Base-by-base conservation (phyloP, 2,797 vertebrate genomes). In the Aulostomus chinensis region DNA sequence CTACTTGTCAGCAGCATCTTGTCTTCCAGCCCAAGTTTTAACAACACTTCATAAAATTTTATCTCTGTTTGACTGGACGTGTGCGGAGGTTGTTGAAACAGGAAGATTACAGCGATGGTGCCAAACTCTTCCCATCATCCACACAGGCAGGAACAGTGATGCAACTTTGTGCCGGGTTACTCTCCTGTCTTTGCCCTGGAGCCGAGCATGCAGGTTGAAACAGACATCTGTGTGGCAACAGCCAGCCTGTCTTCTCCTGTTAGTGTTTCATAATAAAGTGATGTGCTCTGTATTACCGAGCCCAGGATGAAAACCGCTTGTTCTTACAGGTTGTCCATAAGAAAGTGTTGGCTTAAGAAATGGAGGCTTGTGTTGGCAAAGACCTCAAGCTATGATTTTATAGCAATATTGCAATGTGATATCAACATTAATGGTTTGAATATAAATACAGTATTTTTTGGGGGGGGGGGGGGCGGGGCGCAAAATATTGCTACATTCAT, bases 131-230 rank as follows among this genome's bases (percentile, higher is more conserved):
- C 42, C 50, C 7, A 2, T 34, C 48, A 21, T 45, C 25, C 53
- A 39, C 31, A 39, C 3, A 17, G 61, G 36, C 28, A 24, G 14
- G 3, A 5, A 46, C 32, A 32, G 26, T 69, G 73, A 34, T 52
- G 58, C 42, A 58, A 58, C 64, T 60, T 15, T 37, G 52, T 57
- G 58, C 57, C 49, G 54, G 47, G 48, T 52, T 54, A 43, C 61
- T 50, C 51, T 35, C 11, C 24, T 18, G 24, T 33, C 5, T 31
- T n/a, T 36, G 36, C 62, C 45, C 33, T 1, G 14, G 18, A 63
- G 67, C 41, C 12, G 31, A 32, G 20, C 34, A 0, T 41, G 59
- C 79, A 73, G 58, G 77, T 82, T 72, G 56, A 65, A 69, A 81
- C 76, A 69, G 37, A 60, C 3, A 2, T 6, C 9, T 32, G 29